A percentile compares a stretch with the other conserved stretches of the same genome.
Conservation (phyloP, 1,140 invertebrate species). For the Alviniconcha marisindica region DNA sequence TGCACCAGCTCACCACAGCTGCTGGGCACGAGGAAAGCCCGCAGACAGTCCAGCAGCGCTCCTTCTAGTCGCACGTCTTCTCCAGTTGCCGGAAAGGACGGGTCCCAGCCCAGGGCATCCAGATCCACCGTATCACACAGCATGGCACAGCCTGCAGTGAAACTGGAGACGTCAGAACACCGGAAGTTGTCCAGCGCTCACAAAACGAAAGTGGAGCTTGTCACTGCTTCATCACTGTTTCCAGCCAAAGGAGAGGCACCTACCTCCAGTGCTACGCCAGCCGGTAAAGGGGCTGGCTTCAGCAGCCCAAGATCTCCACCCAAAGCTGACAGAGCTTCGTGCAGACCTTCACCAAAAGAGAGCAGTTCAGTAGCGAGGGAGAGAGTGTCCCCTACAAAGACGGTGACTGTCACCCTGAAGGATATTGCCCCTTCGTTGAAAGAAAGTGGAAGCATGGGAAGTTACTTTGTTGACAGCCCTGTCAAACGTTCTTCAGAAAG, state of each 20-base stretch:
- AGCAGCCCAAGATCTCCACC: neutral
- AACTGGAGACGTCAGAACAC: no score
- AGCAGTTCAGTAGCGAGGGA: neutral
- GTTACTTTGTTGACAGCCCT: neutral
- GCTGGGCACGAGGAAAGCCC: neutral
- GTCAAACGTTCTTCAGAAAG: no score
- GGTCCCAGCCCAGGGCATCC: neutral
- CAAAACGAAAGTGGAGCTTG: no score
- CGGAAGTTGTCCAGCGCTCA: no score
- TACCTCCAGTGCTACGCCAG: no score
- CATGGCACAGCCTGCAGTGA: no score
- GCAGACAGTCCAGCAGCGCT: neutral
- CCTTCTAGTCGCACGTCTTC: neutral
- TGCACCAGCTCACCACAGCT: neutral
- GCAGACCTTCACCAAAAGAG: neutral
- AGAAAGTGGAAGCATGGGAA: neutral
- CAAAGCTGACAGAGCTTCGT: neutral
- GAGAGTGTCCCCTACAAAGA: neutral
- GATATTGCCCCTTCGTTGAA: neutral
- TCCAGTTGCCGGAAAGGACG: neutral
- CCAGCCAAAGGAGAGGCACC: no score
- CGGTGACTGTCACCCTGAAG: conserved; percentile 1
- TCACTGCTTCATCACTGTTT: no score
- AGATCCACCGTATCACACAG: neutral
- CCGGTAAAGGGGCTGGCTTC: no score